These are phyloP conservation scores for Ichneumoninae sp. DNA, from an alignment of 2,888 invertebrate species.

Conservation along the genomic window DNA sequence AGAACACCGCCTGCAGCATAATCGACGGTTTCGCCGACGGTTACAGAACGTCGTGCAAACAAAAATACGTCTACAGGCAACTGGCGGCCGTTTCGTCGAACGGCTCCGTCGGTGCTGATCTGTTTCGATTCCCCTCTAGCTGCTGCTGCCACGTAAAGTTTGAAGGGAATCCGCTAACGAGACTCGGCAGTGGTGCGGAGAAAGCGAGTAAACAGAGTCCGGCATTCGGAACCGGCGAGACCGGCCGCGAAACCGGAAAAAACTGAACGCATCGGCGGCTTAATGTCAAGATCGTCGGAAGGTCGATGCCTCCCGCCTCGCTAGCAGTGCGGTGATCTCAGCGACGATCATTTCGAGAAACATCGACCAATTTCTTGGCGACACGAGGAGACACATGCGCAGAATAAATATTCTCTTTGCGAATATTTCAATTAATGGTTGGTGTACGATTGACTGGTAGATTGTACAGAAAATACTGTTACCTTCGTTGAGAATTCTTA, in stretches of 20 bases:
- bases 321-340: not conserved
- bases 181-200: slow-evolving; percentile 63
- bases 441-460: not conserved
- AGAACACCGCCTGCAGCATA: slow-evolving; percentile 79
- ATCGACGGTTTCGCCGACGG: slow-evolving; percentile 81
- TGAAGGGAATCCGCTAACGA: slow-evolving; percentile 61
- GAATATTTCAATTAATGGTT: slow-evolving; percentile 9
- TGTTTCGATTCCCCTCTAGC: slow-evolving; percentile 90
- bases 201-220: slow-evolving; percentile 10
- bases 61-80: slow-evolving; percentile 87
- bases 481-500: slow-evolving; percentile 24
- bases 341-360: slow-evolving; percentile 44
- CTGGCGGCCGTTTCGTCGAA: slow-evolving; percentile 85
- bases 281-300: slow-evolving; percentile 19
- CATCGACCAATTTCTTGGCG: slow-evolving; percentile 13
- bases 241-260: slow-evolving; percentile 3
- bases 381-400: not conserved
- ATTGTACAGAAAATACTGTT: not conserved
- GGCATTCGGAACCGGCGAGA: slow-evolving; percentile 2
- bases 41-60: slow-evolving; percentile 86
- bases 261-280: not conserved
- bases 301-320: slow-evolving; percentile 18
- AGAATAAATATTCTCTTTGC: not conserved
- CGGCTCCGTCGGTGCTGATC: slow-evolving; percentile 84
- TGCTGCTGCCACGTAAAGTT: slow-evolving; percentile 88